phyloP scores from a whole-genome alignment of 2,113 vertebrate genomes.

The Thunnus maccoyii region DNA sequence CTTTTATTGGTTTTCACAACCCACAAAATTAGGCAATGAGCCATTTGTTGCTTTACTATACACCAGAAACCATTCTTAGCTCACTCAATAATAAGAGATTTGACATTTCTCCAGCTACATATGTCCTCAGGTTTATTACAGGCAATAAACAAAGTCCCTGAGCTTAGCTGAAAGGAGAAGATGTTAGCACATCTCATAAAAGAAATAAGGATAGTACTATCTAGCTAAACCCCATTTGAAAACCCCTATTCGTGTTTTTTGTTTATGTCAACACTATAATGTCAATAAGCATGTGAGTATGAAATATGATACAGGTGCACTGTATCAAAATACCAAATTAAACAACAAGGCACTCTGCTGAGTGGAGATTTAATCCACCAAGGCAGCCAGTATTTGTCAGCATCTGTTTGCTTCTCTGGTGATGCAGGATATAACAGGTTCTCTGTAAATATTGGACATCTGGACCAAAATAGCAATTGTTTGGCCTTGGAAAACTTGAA shows the following conservation, averaged over 20 bases:
- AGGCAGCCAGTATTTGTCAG: neutral
- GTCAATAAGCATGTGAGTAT: neutral
- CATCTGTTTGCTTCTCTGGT: neutral
- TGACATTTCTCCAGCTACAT: neutral
- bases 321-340: neutral
- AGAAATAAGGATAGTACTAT: too few relatives aligned
- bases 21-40: too few relatives aligned
- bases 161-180: too few relatives aligned
- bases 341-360: neutral
- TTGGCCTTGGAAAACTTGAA: neutral
- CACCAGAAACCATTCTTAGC: too few relatives aligned
- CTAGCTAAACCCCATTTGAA: too few relatives aligned
- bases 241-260: too few relatives aligned
- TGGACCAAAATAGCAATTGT: neutral
- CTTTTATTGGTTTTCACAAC: neutral
- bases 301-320: neutral
- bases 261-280: conserved; percentile 5
- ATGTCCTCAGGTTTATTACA: neutral
- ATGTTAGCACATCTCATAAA: too few relatives aligned
- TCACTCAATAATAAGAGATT: neutral
- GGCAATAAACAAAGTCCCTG: neutral
- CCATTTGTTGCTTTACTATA: too few relatives aligned
- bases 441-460: neutral
- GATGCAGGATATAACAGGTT: neutral
- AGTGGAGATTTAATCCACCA: neutral